A percentile compares a stretch with the other conserved stretches of the same genome.
Evolutionary conservation across 2,113 vertebrate genomes (phyloP).

Genomic region (Toxotes chatareus): DNA sequence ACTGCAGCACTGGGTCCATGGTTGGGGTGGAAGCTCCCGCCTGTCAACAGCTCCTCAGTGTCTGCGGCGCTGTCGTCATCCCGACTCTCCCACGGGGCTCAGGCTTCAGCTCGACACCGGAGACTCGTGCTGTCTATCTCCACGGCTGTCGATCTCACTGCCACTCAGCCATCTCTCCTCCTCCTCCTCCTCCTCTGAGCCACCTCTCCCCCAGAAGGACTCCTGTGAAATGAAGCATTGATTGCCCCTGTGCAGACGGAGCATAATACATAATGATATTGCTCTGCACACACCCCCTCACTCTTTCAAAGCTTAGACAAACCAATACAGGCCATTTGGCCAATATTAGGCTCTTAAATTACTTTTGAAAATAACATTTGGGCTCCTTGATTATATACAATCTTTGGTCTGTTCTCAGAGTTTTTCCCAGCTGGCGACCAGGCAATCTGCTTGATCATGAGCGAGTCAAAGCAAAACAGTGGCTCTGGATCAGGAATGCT

Average conservation of each 20-base stretch:
- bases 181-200: constrained; percentile 30
- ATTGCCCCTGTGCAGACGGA: constrained; percentile 70
- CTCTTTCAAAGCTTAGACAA: constrained; percentile 49
- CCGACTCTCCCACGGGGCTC: constrained; percentile 58
- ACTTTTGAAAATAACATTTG: constrained; percentile 40
- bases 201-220: constrained; percentile 46
- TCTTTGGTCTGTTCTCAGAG: constrained; percentile 20
- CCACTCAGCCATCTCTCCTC: constrained; percentile 24
- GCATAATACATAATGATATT: constrained; percentile 78
- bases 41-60: constrained; percentile 66
- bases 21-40: constrained; percentile 24
- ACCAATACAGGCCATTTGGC: constrained; percentile 25
- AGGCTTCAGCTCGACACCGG: constrained; percentile 30
- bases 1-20: constrained; percentile 38
- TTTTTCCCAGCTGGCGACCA: constrained; percentile 17
- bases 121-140: constrained; percentile 39
- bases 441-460: constrained; percentile 14
- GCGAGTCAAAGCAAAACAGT: constrained; percentile 30
- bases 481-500: constrained; percentile 2
- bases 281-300: constrained; percentile 26
- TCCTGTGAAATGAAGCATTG: constrained; percentile 77
- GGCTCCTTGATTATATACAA: constrained; percentile 19
- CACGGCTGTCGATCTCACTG: constrained; percentile 30
- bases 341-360: constrained; percentile 25
- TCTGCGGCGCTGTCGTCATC: constrained; percentile 39